These are phyloP conservation scores for Cacatua alba DNA, from an alignment of 2,113 vertebrate species.

Conservation along the genomic window DNA sequence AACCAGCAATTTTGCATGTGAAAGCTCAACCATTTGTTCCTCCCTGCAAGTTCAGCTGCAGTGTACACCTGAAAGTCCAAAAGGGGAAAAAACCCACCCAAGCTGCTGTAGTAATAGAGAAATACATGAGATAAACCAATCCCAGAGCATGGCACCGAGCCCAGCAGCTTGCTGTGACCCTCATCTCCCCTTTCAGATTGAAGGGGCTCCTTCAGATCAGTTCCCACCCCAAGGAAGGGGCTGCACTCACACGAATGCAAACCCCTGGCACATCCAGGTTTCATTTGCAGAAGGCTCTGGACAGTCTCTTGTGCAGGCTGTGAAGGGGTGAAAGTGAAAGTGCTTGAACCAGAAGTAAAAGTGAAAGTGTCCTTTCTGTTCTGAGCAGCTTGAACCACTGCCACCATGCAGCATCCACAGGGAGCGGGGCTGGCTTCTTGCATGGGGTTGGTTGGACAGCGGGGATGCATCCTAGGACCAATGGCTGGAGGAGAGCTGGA, in stretches of 20 bases:
- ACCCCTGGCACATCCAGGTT: not conserved
- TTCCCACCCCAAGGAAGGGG: not conserved
- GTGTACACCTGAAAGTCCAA: not conserved
- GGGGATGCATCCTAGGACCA: rapidly evolving
- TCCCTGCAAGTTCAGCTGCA: not conserved
- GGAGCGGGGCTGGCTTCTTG: rapidly evolving
- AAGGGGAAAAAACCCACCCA: not conserved
- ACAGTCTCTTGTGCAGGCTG: not conserved
- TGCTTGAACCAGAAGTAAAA: not conserved
- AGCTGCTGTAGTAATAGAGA: not conserved
- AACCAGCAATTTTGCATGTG: not conserved
- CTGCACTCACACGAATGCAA: not conserved
- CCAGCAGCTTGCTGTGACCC: too few species aligned
- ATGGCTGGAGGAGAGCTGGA: not conserved
- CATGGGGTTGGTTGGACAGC: rapidly evolving
- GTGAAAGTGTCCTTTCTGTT: not conserved
- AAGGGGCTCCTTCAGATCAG: not conserved
- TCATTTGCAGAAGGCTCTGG: not conserved
- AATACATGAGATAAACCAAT: not conserved
- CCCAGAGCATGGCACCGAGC: rapidly evolving
- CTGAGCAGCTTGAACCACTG: not conserved
- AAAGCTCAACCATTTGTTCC: not conserved
- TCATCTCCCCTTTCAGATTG: not conserved
- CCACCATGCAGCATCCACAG: not conserved
- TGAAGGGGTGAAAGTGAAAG: conserved; percentile 15